These are phyloP conservation scores for Patiria miniata DNA, from an alignment of 35 echinoderm and acorn worm genomes.

Conservation along the genomic window DNA sequence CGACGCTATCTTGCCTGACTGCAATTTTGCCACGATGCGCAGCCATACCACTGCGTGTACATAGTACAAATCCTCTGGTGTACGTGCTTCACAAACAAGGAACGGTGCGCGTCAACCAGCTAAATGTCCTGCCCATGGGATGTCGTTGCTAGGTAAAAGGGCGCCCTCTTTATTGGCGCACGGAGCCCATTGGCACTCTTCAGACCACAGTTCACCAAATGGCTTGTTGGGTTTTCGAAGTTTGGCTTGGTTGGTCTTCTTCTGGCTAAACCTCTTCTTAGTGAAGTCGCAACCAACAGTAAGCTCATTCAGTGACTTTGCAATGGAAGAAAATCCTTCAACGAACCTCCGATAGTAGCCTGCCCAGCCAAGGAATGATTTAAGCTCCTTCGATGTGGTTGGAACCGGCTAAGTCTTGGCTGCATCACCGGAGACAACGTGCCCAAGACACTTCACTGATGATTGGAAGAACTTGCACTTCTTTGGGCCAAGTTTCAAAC, in stretches of 20 bases:
- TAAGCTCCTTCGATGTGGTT: slow-evolving; percentile 53
- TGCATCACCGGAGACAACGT: slow-evolving; percentile 60
- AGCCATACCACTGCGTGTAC: no score
- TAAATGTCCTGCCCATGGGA: no score
- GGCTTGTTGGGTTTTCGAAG: no score
- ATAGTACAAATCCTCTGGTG: no score
- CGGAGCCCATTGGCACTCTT: slow-evolving; percentile 40
- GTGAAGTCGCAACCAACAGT: neutral
- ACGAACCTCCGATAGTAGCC: slow-evolving; percentile 79
- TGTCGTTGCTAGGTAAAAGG: no score
- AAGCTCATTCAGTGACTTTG: slow-evolving; percentile 47
- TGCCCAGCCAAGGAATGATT: slow-evolving; percentile 64
- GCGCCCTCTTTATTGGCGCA: no score
- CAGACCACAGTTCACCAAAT: slow-evolving; percentile 46
- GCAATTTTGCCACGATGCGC: no score
- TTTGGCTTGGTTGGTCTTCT: no score
- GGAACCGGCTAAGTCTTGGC: slow-evolving; percentile 60
- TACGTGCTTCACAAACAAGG: no score
- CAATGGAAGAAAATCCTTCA: slow-evolving; percentile 40
- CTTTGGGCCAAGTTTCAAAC: slow-evolving; percentile 52
- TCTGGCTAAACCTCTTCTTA: neutral
- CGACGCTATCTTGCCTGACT: no score
- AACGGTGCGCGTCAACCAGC: no score
- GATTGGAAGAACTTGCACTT: slow-evolving; percentile 60
- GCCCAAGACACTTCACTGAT: slow-evolving; percentile 74